Conservation (phyloP, 2,797 vertebrate genomes). For the Apodemus agrarius region DNA sequence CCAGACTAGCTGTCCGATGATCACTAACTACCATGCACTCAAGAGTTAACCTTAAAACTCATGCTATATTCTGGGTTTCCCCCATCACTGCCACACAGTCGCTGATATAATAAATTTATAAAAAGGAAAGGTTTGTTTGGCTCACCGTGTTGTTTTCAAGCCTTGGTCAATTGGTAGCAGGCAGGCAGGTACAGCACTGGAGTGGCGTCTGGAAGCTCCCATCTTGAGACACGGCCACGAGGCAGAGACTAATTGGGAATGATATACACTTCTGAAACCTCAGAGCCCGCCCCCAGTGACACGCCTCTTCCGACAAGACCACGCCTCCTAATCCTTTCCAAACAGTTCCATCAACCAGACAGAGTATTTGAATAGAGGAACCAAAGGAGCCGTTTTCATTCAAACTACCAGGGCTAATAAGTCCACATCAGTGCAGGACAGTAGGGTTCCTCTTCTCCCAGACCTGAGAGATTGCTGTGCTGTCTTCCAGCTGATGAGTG, state of each 20-base stretch:
- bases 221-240: background rate
- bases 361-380: background rate
- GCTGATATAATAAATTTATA: background rate
- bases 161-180: background rate
- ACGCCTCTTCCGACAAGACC: background rate
- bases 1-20: background rate
- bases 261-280: background rate
- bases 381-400: background rate
- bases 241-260: background rate
- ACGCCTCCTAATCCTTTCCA: background rate
- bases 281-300: background rate
- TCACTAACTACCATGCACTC: background rate
- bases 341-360: background rate
- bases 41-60: background rate
- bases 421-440: background rate
- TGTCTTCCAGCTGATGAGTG: slow-evolving; percentile 88
- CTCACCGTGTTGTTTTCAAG: background rate
- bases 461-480: background rate
- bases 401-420: background rate
- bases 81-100: background rate
- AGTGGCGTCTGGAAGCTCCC: background rate
- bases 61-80: too few species aligned
- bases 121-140: too few species aligned
- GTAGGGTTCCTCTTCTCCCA: background rate
- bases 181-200: background rate